Percentiles rank a stretch among this genome's conserved stretches.
phyloP scores from a whole-genome alignment of 2,888 invertebrate species.

The Phengaris arion region DNA sequence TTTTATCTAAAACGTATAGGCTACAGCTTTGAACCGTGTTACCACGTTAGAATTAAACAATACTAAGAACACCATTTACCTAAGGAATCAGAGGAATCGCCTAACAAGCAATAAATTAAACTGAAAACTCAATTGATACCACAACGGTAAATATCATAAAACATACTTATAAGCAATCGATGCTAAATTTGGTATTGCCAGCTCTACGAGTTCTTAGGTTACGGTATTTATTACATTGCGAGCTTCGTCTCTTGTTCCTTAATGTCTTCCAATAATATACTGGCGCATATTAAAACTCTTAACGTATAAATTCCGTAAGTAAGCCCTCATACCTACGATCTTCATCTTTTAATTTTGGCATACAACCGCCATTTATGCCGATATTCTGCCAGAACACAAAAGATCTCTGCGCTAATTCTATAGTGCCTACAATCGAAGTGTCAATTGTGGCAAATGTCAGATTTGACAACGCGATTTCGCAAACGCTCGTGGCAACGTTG shows the following conservation, averaged over 20 bases:
- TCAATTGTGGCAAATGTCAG: no score
- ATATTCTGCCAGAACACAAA: no score
- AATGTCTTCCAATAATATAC: neutral
- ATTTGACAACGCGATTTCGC: no score
- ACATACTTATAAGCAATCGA: constrained; percentile 43
- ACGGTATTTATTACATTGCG: neutral
- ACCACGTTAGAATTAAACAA: neutral
- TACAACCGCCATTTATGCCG: no score
- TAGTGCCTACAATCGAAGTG: no score
- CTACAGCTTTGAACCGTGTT: neutral
- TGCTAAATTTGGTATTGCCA: constrained; percentile 42
- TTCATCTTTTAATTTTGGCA: no score
- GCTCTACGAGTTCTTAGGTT: constrained; percentile 49
- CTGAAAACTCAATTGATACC: constrained; percentile 30
- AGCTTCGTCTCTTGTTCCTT: neutral
- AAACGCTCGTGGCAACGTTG: no score
- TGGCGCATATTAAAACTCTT: no score
- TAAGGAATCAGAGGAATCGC: constrained; percentile 5
- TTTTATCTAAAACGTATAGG: neutral
- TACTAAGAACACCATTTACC: neutral
- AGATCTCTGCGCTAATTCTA: no score
- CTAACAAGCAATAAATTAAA: constrained; percentile 23
- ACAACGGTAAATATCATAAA: constrained; percentile 35
- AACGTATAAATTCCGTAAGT: no score
- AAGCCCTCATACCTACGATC: no score